A percentile compares a stretch with the other conserved stretches of the same genome.
These are phyloP conservation scores for Sarcophaga rosellei DNA, from an alignment of 2,888 invertebrate species.

Conservation along the genomic window DNA sequence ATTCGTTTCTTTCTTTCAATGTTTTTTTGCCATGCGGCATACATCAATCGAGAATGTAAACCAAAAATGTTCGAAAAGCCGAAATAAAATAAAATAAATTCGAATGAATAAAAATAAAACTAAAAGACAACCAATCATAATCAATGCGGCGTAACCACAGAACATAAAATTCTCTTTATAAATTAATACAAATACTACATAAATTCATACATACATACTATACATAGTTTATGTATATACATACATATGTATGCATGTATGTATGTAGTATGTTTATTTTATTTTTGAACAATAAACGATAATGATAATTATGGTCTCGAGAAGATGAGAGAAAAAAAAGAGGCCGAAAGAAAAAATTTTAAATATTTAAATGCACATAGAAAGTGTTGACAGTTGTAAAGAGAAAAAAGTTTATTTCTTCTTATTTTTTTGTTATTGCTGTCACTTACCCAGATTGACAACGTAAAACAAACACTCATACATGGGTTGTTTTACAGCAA, in stretches of 20 bases:
- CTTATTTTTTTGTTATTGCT: constrained; percentile 68
- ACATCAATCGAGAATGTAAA: constrained; percentile 78
- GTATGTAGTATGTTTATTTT: background rate
- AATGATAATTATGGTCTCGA: background rate
- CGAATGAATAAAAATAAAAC: constrained; percentile 33
- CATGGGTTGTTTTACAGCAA: background rate
- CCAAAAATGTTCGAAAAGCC: constrained; percentile 43
- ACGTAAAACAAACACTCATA: background rate
- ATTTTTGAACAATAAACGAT: background rate
- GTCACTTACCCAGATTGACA: constrained; percentile 24
- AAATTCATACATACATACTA: too few species aligned
- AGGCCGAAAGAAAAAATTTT: constrained; percentile 21
- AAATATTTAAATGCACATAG: constrained; percentile 62
- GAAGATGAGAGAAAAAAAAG: background rate
- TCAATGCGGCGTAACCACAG: constrained; percentile 76
- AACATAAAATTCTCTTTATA: constrained; percentile 55
- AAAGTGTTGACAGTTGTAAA: constrained; percentile 73
- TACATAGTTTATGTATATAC: background rate
- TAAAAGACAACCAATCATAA: constrained; percentile 74
- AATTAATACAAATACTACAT: constrained; percentile 43
- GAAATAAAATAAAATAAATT: constrained; percentile 47
- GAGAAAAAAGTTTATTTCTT: constrained; percentile 69
- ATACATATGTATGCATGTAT: background rate
- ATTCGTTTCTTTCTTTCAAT: constrained; percentile 53
- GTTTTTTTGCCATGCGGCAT: constrained; percentile 68